phyloP scores from a whole-genome alignment of 2,113 vertebrate genomes.

The Camelus bactrianus region DNA sequence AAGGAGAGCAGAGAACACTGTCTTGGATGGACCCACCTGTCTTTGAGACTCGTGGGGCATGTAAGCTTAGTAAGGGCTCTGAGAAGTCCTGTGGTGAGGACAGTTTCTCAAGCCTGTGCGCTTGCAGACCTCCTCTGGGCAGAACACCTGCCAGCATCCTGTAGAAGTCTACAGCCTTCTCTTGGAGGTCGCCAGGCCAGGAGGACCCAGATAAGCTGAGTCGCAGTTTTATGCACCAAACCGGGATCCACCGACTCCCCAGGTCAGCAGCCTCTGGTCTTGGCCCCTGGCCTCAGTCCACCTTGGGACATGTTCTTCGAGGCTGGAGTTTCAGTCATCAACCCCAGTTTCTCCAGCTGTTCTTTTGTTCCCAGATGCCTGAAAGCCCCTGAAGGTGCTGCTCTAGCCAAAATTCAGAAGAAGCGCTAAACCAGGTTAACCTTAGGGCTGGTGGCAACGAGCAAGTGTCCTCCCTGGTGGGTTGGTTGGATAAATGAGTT shows the following conservation, averaged over 20 bases:
- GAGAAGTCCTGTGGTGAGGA: not conserved
- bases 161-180: accelerated
- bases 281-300: not conserved
- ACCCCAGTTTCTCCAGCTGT: not conserved
- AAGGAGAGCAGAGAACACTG: too few species aligned
- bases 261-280: accelerated
- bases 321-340: not conserved
- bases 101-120: not conserved
- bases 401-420: not conserved
- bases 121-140: accelerated
- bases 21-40: not conserved
- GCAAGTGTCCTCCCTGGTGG: not conserved
- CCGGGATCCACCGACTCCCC: accelerated
- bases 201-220: not conserved
- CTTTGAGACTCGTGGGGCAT: not conserved
- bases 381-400: not conserved
- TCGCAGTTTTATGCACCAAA: not conserved
- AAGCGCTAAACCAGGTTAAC: slow-evolving; percentile 41
- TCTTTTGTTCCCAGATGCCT: not conserved
- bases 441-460: not conserved
- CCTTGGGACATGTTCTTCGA: not conserved
- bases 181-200: accelerated
- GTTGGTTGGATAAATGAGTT: slow-evolving; percentile 67
- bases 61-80: accelerated
- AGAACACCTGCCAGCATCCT: accelerated